Evolutionary conservation across 2,888 invertebrate species (phyloP), one percentile per base, ranked within the genome.

Genomic region (Bhutanitis thaidina): DNA sequence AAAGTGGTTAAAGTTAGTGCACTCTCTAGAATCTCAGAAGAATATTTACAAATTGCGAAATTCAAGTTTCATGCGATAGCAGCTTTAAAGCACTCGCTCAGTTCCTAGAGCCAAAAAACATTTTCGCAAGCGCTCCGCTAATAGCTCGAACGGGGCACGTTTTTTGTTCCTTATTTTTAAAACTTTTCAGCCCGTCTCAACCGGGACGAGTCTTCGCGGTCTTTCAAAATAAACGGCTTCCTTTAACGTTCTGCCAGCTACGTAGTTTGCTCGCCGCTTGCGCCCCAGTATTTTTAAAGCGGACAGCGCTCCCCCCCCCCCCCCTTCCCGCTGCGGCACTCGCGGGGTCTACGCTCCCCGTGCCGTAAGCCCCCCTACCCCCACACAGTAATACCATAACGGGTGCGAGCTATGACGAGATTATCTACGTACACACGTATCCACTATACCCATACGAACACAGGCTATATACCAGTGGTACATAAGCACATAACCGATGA

Each of bases 371-470:
- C 61, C 58, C 59, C 66, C 64, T 63, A 59, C 68, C 73, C 65
- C 77, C 78, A 78, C 80, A 80, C 85, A 80, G 86, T 87, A 83
- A 88, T 88, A 83, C 87, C 88, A 89, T 89, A 88, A 86, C 87
- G 86, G 88, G 87, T 77, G 86, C 81, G 80, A 80, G 84, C 85
- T 88, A 88, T 88, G 87, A 88, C 86, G 88, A 87, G 88, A 89
- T 89, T 88, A 89, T 89, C 78, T 84, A 83, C 84, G 74, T 83
- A 83, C 79, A 79, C 74, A 78, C 80, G 80, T 82, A 77, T 66
- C 66, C 67, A 71, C 75, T 74, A 78, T 77, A 77, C 73, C 74
- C 72, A 68, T 75, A 80, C 80, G 77, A 69, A 71, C 75, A 71
- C 58, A 64, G 73, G 60, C 60, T 83, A 86, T 88, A 65, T 88